Evolutionary conservation across 2,797 vertebrate species (phyloP).

Genomic region (Garrulus glandarius): DNA sequence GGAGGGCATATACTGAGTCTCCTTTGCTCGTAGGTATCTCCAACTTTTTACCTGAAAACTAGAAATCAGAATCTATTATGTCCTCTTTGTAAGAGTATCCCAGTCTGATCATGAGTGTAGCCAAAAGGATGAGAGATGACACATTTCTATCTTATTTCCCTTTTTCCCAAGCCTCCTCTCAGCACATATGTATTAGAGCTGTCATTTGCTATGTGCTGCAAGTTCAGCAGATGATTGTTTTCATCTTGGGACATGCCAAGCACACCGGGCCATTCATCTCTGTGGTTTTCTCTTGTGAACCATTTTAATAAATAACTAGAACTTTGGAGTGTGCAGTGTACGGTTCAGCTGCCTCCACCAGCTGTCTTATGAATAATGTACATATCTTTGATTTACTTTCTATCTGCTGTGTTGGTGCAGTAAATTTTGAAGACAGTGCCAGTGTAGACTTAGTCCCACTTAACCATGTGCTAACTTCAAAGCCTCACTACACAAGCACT

Average conservation of each 20-base stretch:
- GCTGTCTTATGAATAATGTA: conserved; percentile 45
- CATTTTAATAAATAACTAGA: conserved; percentile 43
- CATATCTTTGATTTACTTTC: not conserved
- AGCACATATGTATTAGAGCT: not conserved
- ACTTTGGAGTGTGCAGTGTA: not conserved
- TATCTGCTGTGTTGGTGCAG: conserved; percentile 62
- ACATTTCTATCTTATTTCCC: not conserved
- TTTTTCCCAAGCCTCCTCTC: not conserved
- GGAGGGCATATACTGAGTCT: not conserved
- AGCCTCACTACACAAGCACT: conserved; percentile 39
- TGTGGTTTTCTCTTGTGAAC: not conserved
- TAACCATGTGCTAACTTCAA: conserved; percentile 50
- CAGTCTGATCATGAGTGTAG: not conserved
- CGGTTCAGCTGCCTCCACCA: not conserved
- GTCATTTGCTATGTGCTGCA: not conserved
- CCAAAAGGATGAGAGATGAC: not conserved
- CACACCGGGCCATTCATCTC: not conserved
- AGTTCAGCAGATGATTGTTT: conserved; percentile 14
- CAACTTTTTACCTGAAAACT: not conserved
- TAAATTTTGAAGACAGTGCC: conserved; percentile 68
- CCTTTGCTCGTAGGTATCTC: not conserved
- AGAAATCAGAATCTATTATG: not conserved
- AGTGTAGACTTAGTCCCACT: conserved; percentile 56
- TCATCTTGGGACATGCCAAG: conserved; percentile 22
- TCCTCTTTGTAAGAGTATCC: not conserved